Base-by-base conservation (phyloP, 2,797 vertebrate species). In the Meriones psammophilus region DNA sequence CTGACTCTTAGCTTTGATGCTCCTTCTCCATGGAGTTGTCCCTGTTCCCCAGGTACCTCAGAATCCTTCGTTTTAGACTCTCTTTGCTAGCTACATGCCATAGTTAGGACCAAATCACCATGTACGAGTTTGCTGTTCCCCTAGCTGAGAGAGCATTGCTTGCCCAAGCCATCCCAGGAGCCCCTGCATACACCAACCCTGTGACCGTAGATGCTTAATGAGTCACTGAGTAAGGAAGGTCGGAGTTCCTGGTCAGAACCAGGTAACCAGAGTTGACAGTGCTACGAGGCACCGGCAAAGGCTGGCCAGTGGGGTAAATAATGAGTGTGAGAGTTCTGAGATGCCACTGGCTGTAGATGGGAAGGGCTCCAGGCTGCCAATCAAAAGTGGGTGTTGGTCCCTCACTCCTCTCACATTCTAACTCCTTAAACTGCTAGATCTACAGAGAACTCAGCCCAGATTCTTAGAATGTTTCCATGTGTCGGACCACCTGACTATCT, bases 381-480 rank as follows among this genome's bases (percentile, higher is more conserved):
- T 84, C 83, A 56, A 33, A 92, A 92, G n/a, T 3, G 8, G 39
- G 84, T 73, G 71, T 95, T 87, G 86, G 46, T 46, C 36, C n/a
- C 62, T 81, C 56, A 64, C 91, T 94, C 90, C 56, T 94, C 46
- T 95, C 86, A 88, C 79, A 88, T 94, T 96, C 87, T 42, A n/a
- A 0, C 66, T 71, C 74, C 56, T 84, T 64, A 80, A 62, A 81
- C 14, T 85, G n/a, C 97, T 85, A 77, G 79, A 94, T 97, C 39
- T 73, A 77, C 60, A 58, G 36, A 80, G n/a, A 73, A 28, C 76
- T 86, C 92, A 97, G 88, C 66, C 64, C 58, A 95, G 66, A 97
- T 97, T 93, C 95, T 92, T 94, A 60, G 66, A 46, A 81, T 95
- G n/a, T 68, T 97, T 94, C 62, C 33, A 28, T 33, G 14, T 69